Percentiles rank a stretch among this genome's conserved stretches.
Evolutionary conservation across 2,888 invertebrate species (phyloP).

Genomic region (Scaeva pyrastri): DNA sequence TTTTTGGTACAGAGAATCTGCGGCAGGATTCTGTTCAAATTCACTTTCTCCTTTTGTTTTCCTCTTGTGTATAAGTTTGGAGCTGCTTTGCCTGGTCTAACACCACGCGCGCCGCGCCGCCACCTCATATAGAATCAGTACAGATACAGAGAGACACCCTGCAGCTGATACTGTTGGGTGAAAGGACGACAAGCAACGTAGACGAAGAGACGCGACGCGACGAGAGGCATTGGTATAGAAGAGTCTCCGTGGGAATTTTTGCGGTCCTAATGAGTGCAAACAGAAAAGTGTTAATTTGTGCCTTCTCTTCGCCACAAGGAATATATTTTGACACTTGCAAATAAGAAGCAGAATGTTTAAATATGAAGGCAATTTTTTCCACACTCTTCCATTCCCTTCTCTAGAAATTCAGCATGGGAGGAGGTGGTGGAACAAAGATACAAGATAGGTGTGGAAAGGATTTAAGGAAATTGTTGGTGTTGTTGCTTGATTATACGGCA

Average conservation of each 20-base stretch:
- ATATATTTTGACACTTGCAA: conserved; percentile 74
- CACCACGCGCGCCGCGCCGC: too few relatives aligned
- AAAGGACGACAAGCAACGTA: neutral
- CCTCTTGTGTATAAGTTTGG: conserved; percentile 15
- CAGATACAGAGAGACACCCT: conserved; percentile 22
- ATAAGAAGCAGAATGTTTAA: conserved; percentile 61
- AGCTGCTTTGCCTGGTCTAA: conserved; percentile 13
- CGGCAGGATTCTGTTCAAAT: conserved; percentile 54
- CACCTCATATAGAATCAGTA: neutral
- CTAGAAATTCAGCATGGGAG: neutral
- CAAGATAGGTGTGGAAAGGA: conserved; percentile 21
- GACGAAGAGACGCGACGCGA: too few relatives aligned
- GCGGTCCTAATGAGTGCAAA: conserved; percentile 74
- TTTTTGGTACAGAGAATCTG: conserved; percentile 62
- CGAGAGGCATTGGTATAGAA: neutral
- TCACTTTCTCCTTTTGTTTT: conserved; percentile 48
- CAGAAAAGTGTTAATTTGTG: conserved; percentile 74
- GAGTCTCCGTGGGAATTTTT: conserved; percentile 68
- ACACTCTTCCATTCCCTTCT: neutral
- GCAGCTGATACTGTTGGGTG: neutral
- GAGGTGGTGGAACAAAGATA: neutral
- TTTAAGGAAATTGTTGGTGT: conserved; percentile 37
- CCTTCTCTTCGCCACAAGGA: conserved; percentile 56
- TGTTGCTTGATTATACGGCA: conserved; percentile 35
- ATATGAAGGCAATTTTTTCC: conserved; percentile 30